Conservation (phyloP, 35 echinoderm and acorn worm species). For the Hemicentrotus pulcherrimus region DNA sequence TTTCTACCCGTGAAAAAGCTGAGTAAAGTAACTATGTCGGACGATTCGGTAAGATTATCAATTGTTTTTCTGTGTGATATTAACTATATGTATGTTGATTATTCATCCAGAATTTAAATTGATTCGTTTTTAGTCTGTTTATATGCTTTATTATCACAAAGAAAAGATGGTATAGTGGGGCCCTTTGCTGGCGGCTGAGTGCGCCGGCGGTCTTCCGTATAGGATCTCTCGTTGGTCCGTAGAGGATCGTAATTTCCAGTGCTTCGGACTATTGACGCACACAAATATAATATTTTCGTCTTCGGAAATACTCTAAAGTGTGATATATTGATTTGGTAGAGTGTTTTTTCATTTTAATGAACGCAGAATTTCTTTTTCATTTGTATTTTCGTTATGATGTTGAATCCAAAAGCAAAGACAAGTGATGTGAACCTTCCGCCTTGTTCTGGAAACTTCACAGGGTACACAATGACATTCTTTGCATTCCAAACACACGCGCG, state of each 20-base stretch:
- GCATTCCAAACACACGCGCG: not conserved
- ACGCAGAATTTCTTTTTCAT: not conserved
- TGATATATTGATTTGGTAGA: not conserved
- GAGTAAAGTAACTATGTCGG: not conserved
- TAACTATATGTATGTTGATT: not conserved
- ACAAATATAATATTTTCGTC: not conserved
- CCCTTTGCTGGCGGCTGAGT: not conserved
- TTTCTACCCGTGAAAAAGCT: too few species aligned
- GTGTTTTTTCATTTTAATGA: too few species aligned
- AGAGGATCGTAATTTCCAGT: not conserved
- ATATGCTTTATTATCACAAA: not conserved
- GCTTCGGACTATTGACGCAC: not conserved
- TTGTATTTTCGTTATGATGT: not conserved
- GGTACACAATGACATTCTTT: not conserved
- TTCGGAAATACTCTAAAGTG: not conserved
- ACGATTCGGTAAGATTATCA: not conserved
- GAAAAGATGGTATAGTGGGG: not conserved
- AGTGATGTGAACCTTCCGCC: not conserved
- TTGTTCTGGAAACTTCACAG: not conserved
- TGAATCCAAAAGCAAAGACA: not conserved
- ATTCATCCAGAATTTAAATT: not conserved
- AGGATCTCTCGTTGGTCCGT: not conserved
- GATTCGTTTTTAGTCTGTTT: not conserved
- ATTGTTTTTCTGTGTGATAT: not conserved
- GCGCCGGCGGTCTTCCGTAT: not conserved